These are phyloP conservation scores for Drosophila subobscura DNA, from an alignment of 1,140 invertebrate genomes.

Conservation along the genomic window DNA sequence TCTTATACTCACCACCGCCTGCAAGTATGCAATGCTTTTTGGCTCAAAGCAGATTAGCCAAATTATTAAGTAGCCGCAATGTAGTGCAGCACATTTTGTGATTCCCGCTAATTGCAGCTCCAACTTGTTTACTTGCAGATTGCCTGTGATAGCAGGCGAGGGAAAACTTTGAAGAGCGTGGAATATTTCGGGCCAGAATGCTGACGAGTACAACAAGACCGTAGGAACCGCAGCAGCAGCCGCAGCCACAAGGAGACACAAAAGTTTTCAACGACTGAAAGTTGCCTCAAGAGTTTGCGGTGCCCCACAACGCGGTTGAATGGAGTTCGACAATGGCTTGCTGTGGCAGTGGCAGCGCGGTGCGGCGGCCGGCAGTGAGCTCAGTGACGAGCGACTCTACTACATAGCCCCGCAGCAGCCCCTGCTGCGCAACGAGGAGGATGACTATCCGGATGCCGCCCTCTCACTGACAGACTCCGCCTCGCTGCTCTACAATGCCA, in stretches of 20 bases:
- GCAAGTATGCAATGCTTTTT: conserved; percentile 57
- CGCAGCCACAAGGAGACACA: neutral
- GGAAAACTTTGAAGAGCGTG: conserved; percentile 20
- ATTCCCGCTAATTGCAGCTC: conserved; percentile 3
- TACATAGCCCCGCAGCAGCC: conserved; percentile 66
- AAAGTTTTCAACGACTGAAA: conserved; percentile 36
- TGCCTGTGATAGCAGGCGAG: conserved; percentile 7
- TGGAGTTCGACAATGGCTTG: conserved; percentile 55
- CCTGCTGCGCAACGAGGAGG: conserved; percentile 53
- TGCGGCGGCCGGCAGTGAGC: conserved; percentile 11
- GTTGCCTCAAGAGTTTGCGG: conserved; percentile 30
- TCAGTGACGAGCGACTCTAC: conserved; percentile 52
- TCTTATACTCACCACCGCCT: conserved; percentile 32
- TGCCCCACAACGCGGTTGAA: conserved; percentile 42
- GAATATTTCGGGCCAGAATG: conserved; percentile 28
- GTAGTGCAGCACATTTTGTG: conserved; percentile 20
- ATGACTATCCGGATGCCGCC: conserved; percentile 54
- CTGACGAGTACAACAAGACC: conserved; percentile 10
- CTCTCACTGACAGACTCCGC: conserved; percentile 21
- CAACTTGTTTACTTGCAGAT: conserved; percentile 39
- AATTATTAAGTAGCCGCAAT: conserved; percentile 39
- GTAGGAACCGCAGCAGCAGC: neutral
- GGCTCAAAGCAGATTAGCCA: neutral
- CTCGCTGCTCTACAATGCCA: conserved; percentile 50
- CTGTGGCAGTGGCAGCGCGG: conserved; percentile 35